These are phyloP conservation scores for Sarcophaga subvicina DNA, from an alignment of 2,888 invertebrate species.

Conservation along the genomic window DNA sequence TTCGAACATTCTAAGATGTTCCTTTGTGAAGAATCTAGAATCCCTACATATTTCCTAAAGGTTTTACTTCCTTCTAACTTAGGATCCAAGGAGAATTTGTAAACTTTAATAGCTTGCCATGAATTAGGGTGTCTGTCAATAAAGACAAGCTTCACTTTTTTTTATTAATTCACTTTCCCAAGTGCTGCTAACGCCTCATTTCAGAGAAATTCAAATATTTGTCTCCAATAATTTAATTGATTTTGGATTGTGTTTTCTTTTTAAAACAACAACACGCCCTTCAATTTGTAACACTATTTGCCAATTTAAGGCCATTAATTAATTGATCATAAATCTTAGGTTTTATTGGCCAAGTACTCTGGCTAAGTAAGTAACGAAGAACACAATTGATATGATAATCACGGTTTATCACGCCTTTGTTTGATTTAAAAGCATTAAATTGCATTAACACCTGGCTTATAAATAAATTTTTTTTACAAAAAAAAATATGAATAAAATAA, in stretches of 20 bases:
- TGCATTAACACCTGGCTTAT: constrained; percentile 68
- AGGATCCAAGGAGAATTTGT: too few species aligned
- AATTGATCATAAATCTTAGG: constrained; percentile 6
- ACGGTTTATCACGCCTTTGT: constrained; percentile 67
- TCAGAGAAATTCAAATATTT: too few species aligned
- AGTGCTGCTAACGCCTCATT: too few species aligned
- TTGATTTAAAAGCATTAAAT: constrained; percentile 65
- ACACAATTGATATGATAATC: constrained; percentile 46
- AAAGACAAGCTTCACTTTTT: too few species aligned
- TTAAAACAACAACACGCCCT: background rate
- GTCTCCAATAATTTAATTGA: background rate
- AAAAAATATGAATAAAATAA: background rate
- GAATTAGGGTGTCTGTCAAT: too few species aligned
- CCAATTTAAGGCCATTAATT: background rate
- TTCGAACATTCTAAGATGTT: too few species aligned
- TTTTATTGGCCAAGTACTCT: constrained; percentile 4
- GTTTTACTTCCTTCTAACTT: too few species aligned
- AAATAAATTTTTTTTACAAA: background rate
- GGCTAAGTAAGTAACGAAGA: background rate
- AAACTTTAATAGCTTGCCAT: too few species aligned
- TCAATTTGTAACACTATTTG: constrained; percentile 19
- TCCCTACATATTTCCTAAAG: too few species aligned
- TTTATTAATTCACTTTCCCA: too few species aligned
- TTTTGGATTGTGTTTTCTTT: background rate
- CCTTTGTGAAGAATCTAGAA: too few species aligned